Evolutionary conservation across 2,113 vertebrate genomes (phyloP).

Genomic region (Pelodiscus sinensis): DNA sequence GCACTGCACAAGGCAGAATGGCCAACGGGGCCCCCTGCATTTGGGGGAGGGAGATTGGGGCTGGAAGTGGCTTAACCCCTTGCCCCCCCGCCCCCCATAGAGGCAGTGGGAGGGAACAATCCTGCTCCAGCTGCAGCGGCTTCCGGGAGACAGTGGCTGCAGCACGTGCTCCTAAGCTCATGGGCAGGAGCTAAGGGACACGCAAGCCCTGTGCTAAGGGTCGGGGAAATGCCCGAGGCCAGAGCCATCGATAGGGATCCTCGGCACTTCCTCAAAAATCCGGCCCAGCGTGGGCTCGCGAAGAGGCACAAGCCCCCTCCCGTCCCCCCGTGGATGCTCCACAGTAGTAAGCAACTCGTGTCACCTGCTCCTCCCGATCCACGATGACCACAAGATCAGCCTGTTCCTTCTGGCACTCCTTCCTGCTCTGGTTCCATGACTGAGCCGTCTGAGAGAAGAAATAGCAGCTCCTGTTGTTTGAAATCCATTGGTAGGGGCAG

Average conservation of each 20-base stretch:
- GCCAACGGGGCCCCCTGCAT: too few species aligned
- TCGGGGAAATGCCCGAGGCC: background rate
- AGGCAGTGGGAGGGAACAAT: background rate
- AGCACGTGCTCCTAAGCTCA: background rate
- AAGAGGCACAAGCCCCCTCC: background rate
- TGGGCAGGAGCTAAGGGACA: background rate
- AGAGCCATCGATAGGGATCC: background rate
- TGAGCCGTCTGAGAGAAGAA: rapidly evolving
- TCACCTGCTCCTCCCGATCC: background rate
- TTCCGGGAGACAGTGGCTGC: too few species aligned
- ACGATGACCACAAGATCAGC: background rate
- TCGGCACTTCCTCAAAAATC: background rate
- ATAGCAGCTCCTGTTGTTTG: background rate
- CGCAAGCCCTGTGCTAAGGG: background rate
- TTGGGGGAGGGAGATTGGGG: too few species aligned
- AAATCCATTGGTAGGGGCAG: background rate
- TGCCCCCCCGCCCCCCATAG: too few species aligned
- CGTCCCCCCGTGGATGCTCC: background rate
- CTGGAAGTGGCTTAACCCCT: background rate
- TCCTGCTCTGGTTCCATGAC: background rate
- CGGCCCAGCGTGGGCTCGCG: background rate
- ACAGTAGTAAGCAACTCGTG: background rate
- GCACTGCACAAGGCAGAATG: too few species aligned
- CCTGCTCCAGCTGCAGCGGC: background rate
- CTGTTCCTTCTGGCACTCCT: background rate